phyloP scores from a whole-genome alignment of 92 coral and sea anemone species.

The Epizoanthus scotinus region DNA sequence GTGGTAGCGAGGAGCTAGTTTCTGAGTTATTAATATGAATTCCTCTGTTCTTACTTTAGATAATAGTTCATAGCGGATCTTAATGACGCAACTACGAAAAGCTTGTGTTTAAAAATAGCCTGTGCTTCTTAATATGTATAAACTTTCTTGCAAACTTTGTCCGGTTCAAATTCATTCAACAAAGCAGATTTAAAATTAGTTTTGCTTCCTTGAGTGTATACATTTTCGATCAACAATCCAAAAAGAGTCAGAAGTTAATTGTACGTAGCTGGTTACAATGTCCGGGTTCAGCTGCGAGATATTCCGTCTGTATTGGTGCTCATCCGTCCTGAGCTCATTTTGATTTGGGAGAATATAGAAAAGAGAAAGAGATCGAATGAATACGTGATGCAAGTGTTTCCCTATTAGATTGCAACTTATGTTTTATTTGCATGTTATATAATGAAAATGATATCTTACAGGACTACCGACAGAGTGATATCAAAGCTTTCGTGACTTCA shows the following conservation, averaged over 20 bases:
- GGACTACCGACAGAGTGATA: too few relatives aligned
- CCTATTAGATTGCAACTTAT: neutral
- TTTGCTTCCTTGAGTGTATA: neutral
- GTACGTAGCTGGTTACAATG: neutral
- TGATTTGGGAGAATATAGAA: neutral
- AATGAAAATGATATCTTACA: too few relatives aligned
- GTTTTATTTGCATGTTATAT: neutral
- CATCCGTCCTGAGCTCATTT: slow-evolving; percentile 12
- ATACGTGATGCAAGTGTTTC: neutral
- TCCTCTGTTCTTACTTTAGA: too few relatives aligned
- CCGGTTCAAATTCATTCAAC: too few relatives aligned
- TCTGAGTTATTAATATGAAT: too few relatives aligned
- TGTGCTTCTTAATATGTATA: too few relatives aligned
- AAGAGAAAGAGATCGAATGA: neutral
- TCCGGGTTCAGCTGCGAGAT: neutral
- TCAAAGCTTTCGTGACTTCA: too few relatives aligned
- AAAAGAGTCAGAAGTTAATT: neutral
- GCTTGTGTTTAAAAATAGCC: too few relatives aligned
- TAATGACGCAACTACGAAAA: too few relatives aligned
- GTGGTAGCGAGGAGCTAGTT: too few relatives aligned
- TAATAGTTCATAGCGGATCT: too few relatives aligned
- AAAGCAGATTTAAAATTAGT: neutral
- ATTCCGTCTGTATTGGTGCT: neutral
- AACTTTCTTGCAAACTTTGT: too few relatives aligned
- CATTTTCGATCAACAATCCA: neutral